A percentile compares a stretch with the other conserved stretches of the same genome.
These are phyloP conservation scores for Lucilia cuprina DNA, from an alignment of 1,140 invertebrate genomes.

Conservation along the genomic window DNA sequence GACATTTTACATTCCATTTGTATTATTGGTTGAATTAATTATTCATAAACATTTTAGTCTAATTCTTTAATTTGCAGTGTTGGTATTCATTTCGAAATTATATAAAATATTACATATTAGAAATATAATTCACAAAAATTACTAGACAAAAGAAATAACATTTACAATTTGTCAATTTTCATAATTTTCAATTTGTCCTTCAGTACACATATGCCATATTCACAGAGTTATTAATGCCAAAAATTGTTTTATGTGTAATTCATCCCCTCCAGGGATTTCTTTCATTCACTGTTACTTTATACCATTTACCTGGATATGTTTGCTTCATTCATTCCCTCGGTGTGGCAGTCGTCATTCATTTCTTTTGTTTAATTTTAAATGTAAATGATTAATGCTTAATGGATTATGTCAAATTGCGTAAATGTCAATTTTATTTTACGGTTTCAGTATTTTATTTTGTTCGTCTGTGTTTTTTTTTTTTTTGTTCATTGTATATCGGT, in stretches of 20 bases:
- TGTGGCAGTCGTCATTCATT: background rate
- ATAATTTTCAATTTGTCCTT: background rate
- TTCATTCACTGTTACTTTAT: background rate
- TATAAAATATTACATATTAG: background rate
- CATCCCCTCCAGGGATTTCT: background rate
- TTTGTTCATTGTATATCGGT: background rate
- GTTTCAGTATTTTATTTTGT: background rate
- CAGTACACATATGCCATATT: background rate
- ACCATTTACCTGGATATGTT: background rate
- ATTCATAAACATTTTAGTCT: background rate
- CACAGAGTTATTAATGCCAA: background rate
- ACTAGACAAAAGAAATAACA: background rate
- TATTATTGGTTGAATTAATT: background rate
- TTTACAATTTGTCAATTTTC: background rate
- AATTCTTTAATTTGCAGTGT: background rate
- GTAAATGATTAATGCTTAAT: constrained; percentile 43
- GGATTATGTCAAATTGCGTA: constrained; percentile 44
- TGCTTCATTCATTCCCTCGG: background rate
- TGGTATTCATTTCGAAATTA: background rate
- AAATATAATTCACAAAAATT: background rate
- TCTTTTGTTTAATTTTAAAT: constrained; percentile 16
- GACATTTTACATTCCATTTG: background rate
- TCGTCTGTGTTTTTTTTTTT: background rate
- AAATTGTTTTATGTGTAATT: background rate
- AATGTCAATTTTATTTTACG: constrained; percentile 39